Base-by-base conservation (phyloP, 2,113 vertebrate species). In the Brachyistius frenatus region DNA sequence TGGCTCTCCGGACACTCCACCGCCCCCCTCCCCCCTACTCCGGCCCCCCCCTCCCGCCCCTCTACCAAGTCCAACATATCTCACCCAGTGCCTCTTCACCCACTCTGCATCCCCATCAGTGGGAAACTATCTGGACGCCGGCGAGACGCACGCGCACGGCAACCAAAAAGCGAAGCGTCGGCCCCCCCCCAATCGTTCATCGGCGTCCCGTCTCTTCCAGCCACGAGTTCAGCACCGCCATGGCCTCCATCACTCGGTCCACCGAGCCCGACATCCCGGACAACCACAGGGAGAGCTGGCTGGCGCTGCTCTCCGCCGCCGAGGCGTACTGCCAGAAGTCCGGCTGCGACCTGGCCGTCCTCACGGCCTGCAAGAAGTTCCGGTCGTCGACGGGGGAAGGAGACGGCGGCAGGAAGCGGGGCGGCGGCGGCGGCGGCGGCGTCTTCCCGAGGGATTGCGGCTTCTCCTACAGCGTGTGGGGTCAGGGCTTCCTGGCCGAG, bases 281-380 rank as follows among this genome's bases (percentile, higher is more conserved):
- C 89, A 96, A 96, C 92, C 96, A 96, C 92, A 95, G 35, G 78
- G 96, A 96, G 81, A 96, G 94, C 94, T 98, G 97, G 97, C 91
- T 95, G 86, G 95, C 92, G 0, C 92, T 98, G 7, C 91, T 98
- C 33, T 93, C 94, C 33, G 96, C 96, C 0, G 96, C 95, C 0
- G 97, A 98, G 62, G 84, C 88, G 1, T 98, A 97, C 81, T 94
- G 95, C 84, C 95, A 96, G 74, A 95, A 94, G 78, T 96, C 97
- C 0, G 97, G 97, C 83, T 96, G 95, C 0, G 97, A 98, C 70
- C 84, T 97, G 81, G 95, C 96, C 80, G 94, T 98, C 47, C 93
- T 98, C 39, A 96, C 96, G 0, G 96, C 97, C 0, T 95, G 94
- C 0, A 96, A 94, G 32, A 95, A 94, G 9, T 96, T 95, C 41